Conservation (phyloP, 1,140 invertebrate genomes). For the Hyles vespertilio region DNA sequence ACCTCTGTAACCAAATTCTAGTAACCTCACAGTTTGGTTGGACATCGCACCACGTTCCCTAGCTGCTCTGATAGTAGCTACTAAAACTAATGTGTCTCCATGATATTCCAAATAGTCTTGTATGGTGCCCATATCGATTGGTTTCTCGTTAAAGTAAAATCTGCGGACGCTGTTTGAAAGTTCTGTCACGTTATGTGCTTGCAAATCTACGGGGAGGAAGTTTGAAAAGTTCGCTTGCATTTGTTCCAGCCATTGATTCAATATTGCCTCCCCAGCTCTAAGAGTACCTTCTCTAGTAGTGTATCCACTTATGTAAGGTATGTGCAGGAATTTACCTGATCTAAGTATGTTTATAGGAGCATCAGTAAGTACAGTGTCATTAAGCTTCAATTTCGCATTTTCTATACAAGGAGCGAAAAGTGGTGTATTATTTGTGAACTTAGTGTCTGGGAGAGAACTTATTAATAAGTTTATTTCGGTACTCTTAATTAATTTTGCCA, state of each 20-base stretch:
- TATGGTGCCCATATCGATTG: conserved; percentile 46
- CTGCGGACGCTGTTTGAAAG: conserved; percentile 36
- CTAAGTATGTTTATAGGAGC: conserved; percentile 48
- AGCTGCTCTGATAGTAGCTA: conserved; percentile 42
- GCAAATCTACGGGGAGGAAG: conserved; percentile 52
- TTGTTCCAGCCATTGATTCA: conserved; percentile 34
- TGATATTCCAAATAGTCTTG: conserved; percentile 58
- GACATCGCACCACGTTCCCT: conserved; percentile 45
- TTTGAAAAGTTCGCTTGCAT: conserved; percentile 54
- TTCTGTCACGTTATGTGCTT: conserved; percentile 31
- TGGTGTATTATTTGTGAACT: conserved; percentile 48
- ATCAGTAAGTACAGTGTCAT: conserved; percentile 42
- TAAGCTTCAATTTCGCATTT: conserved; percentile 31
- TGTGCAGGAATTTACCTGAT: conserved; percentile 48
- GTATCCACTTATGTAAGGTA: conserved; percentile 53
- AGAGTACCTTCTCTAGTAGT: conserved; percentile 57
- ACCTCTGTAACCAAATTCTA: conserved; percentile 49
- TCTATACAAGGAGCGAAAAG: conserved; percentile 62
- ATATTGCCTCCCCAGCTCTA: conserved; percentile 38
- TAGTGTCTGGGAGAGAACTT: conserved; percentile 29
- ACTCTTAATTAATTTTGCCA: conserved; percentile 34
- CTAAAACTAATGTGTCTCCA: conserved; percentile 48
- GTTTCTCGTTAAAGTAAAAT: conserved; percentile 47
- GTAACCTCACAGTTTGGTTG: conserved; percentile 34
- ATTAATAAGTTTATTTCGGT: conserved; percentile 38